A percentile compares a stretch with the other conserved stretches of the same genome.
Evolutionary conservation across 1,140 invertebrate genomes (phyloP).

Genomic region (Copidosoma floridanum): DNA sequence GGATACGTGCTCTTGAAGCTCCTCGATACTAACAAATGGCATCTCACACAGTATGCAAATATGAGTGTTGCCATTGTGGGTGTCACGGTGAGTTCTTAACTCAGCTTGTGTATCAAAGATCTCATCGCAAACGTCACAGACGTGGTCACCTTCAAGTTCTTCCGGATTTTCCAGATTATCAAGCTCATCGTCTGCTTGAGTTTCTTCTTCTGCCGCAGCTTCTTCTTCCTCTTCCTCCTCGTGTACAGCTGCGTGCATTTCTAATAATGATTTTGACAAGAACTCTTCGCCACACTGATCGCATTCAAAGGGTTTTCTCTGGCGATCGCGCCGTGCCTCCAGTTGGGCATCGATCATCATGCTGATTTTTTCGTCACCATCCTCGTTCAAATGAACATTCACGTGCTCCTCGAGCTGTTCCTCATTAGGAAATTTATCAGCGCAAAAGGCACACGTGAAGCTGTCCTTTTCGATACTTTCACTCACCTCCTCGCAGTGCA

Average conservation of each 20-base stretch:
- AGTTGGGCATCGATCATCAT: constrained; percentile 44
- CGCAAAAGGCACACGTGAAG: constrained; percentile 52
- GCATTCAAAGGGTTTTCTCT: constrained; percentile 35
- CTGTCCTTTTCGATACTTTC: constrained; percentile 45
- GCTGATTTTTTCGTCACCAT: constrained; percentile 51
- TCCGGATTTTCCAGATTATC: not conserved
- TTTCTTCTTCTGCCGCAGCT: constrained; percentile 1
- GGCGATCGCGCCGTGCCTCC: constrained; percentile 20
- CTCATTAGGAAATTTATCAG: constrained; percentile 43
- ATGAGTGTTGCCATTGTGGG: constrained; percentile 43
- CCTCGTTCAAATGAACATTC: constrained; percentile 47
- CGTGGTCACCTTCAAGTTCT: not conserved
- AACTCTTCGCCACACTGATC: constrained; percentile 42
- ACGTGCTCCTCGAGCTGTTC: constrained; percentile 45
- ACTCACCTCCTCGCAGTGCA: constrained; percentile 50
- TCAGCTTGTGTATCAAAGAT: constrained; percentile 39
- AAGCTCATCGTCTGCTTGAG: constrained; percentile 22
- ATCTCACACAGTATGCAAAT: constrained; percentile 50
- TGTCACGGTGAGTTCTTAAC: constrained; percentile 42
- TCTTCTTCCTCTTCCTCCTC: constrained; percentile 43
- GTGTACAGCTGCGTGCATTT: constrained; percentile 47
- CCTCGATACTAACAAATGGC: constrained; percentile 41
- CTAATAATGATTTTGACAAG: constrained; percentile 42
- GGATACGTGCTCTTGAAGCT: constrained; percentile 48
- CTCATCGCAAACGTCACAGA: constrained; percentile 44